A percentile compares a stretch with the other conserved stretches of the same genome.
phyloP scores from a whole-genome alignment of 2,797 vertebrate genomes.

The Sciurus carolinensis region DNA sequence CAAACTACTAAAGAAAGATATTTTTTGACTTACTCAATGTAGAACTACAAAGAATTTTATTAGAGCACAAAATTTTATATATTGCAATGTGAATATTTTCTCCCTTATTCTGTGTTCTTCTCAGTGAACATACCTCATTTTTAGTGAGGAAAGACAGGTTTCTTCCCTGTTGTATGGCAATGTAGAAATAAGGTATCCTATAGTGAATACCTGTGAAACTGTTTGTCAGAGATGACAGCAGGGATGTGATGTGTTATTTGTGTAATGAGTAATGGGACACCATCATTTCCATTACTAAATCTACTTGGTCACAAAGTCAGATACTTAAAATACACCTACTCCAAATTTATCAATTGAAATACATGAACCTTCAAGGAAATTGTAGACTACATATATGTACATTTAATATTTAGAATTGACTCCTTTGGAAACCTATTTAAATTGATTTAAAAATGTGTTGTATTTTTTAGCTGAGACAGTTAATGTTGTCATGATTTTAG shows the following conservation, averaged over 20 bases:
- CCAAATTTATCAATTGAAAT: background rate
- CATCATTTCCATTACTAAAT: background rate
- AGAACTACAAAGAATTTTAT: background rate
- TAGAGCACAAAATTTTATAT: background rate
- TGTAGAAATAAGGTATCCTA: background rate
- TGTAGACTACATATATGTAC: background rate
- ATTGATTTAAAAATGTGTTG: constrained; percentile 5
- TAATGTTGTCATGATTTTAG: constrained; percentile 49
- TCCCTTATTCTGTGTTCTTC: background rate
- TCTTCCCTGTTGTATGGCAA: background rate
- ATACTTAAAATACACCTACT: background rate
- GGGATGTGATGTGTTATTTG: background rate
- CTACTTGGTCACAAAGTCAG: background rate
- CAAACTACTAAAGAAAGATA: background rate
- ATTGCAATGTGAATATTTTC: background rate
- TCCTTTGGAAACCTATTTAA: constrained; percentile 26
- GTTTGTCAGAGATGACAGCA: background rate
- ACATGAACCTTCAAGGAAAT: constrained; percentile 33
- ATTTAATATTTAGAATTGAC: constrained; percentile 35
- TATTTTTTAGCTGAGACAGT: constrained; percentile 40
- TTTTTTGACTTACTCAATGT: background rate
- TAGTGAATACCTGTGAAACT: background rate
- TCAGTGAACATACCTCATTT: background rate
- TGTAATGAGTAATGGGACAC: constrained; percentile 21
- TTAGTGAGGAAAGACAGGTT: constrained; percentile 21